Base-by-base conservation (phyloP, 2,113 vertebrate species). In the Cromileptes altivelis region DNA sequence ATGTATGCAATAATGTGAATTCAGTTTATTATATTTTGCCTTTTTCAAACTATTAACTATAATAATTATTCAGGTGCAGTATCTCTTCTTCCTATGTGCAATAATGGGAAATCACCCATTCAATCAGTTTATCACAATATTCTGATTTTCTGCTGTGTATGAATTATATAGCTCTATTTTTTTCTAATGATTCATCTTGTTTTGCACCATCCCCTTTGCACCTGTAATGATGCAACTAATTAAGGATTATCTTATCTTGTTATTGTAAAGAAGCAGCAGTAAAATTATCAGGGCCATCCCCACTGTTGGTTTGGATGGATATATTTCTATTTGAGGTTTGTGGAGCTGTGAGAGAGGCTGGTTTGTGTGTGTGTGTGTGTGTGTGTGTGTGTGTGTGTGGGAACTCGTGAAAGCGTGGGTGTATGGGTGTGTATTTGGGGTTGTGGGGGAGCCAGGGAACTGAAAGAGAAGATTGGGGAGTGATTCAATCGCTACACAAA, bases 401-500 rank as follows among this genome's bases (percentile, higher is more conserved):
- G 17, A 5, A 42, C 75, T 82, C n/a, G 18, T 76, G 63, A 71
- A 53, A 78, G 63, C 25, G 19, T 72, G 49, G 64, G 70, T 78
- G 72, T 68, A 69, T 71, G 80, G 52, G 70, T 82, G 68, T 90
- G 90, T 90, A 90, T 93, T 86, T 78, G 69, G 55, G 75, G 71
- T 68, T 76, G 86, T 72, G 80, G 67, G 65, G 69, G 50, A 33
- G 19, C 30, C 1, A 8, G 55, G 68, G 78, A 82, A 65, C 60
- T 77, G 88, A 86, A 64, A 87, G 88, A 90, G 89, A 89, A 91
- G 88, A 90, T 89, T 89, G 91, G 83, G 92, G 91, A 94, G 92
- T 90, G 92, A 95, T 95, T 95, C 95, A 95, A 92, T 94, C 91
- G 87, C 92, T 82, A 92, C 94, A 94, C 94, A 95, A 95, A 95